Base-by-base conservation (phyloP, 2,888 invertebrate genomes). In the Bedellia somnulentella region DNA sequence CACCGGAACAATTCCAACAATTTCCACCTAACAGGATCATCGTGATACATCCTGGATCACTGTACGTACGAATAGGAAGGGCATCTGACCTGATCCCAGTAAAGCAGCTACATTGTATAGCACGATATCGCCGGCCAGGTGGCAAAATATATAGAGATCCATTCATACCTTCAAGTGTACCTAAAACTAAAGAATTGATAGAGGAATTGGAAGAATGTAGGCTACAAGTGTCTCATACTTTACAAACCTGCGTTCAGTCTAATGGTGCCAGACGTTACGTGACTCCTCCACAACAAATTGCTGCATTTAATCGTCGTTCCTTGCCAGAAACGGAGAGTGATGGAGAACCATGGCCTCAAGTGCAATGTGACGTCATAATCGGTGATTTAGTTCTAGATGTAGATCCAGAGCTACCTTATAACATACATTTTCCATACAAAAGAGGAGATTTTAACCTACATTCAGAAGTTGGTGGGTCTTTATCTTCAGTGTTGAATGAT, bases 11-110 rank as follows among this genome's bases (percentile, higher is more conserved):
- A 39, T 77, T 77, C 37, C 61, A 85, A 71, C 83, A 85, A 56
- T 81, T 86, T 38, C 86, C 87, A 45, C 85, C 89, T 1, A 86
- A 89, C 46, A 85, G 87, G 35, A 88, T 92, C 24, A 87, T 97
- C 35, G 87, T 96, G n/a, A 93, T 96, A 32, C 95, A 96, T 53
- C 95, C 96, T 12, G 96, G 96, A 5, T 96, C 95, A 0, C 80
- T 89, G 27, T 87, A 92, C 57, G 79, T 96, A 14, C 78, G 94
- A 37, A 89, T 96, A 51, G 96, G 96, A 1, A 73, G 92, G 44
- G 94, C 95, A 2, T 92, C 93, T 0, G 96, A 96, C 58, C 73
- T 92, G 3, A 82, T 89, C 52, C 96, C 96, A 6, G 80, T 87
- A 32, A 87, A 87, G 21, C 79, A 94, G 34, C 77, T 94, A 1